Conservation (phyloP, 2,888 invertebrate species). For the Caprella mutica region DNA sequence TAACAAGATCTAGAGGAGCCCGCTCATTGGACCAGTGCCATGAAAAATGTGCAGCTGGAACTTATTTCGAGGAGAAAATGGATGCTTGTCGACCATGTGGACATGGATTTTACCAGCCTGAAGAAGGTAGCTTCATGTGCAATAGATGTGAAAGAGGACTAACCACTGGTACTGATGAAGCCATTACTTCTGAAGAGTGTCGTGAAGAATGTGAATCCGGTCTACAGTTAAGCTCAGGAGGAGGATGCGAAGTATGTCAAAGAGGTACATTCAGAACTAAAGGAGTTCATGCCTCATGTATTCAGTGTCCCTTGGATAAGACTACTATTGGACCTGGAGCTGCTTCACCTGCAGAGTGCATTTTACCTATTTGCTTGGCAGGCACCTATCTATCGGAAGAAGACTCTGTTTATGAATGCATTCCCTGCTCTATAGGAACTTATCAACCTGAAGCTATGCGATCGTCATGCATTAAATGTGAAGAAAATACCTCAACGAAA, state of each 20-base stretch:
- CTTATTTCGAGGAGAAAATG: slow-evolving; percentile 78
- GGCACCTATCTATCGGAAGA: slow-evolving; percentile 41
- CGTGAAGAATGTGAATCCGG: slow-evolving; percentile 67
- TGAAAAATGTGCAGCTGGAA: slow-evolving; percentile 85
- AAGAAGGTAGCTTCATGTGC: slow-evolving; percentile 81
- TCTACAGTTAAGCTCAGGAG: slow-evolving; percentile 53
- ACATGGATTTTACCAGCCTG: slow-evolving; percentile 83
- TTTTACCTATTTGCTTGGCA: slow-evolving; percentile 72
- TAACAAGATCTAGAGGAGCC: slow-evolving; percentile 74
- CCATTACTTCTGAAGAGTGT: slow-evolving; percentile 65
- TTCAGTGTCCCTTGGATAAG: slow-evolving; percentile 72
- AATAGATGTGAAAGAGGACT: slow-evolving; percentile 77
- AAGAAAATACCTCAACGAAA: slow-evolving; percentile 74
- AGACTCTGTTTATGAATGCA: slow-evolving; percentile 46
- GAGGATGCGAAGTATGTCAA: slow-evolving; percentile 84
- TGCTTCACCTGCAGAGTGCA: slow-evolving; percentile 76
- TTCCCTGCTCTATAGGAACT: slow-evolving; percentile 75
- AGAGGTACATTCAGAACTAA: slow-evolving; percentile 73
- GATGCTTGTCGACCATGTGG: slow-evolving; percentile 85
- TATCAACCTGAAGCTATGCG: slow-evolving; percentile 84
- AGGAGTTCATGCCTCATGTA: slow-evolving; percentile 78
- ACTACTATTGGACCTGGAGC: slow-evolving; percentile 72
- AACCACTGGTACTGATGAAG: slow-evolving; percentile 80
- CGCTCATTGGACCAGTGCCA: slow-evolving; percentile 80
- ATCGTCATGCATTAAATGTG: slow-evolving; percentile 71